Evolutionary conservation across 1,140 invertebrate genomes (phyloP), one percentile per base, ranked within the genome.

Genomic region (Ceratoteleas bidentatus): DNA sequence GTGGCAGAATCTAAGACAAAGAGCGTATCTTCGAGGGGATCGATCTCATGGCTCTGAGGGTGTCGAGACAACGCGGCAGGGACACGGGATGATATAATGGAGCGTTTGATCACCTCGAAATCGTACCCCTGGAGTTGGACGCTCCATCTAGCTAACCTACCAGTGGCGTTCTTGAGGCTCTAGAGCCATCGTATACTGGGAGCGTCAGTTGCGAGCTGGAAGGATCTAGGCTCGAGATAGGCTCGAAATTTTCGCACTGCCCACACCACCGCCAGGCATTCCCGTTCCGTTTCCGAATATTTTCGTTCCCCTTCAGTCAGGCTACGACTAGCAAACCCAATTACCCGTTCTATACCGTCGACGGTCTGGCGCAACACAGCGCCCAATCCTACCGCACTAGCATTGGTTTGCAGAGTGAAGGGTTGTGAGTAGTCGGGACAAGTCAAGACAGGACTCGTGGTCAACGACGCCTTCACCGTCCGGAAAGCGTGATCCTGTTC

Each of bases 121-220:
- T 90, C 78, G 75, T 88, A 92, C 7, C 81, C 81, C 78, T 91
- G 89, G 3, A 93, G 60, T 36, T 76, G 38, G 8, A 92, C 11
- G 38, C 70, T 53, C 92, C 92, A 93, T 40, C 92, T 60, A 0
- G 89, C 88, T 14, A 93, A 66, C 43, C 92, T 50, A 57, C 87
- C 89, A 3, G 56, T 15, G 2, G 36, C 56, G 6, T 15, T 36
- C 16, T 58, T 58, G 9, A 58, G 14, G 4, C 38, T 7, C 14
- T 40, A 14, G 9, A 58, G 13, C 56, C 56, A 58, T n/a, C 56
- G 56, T 8, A 58, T 9, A 32, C 56, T 58, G 10, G 56, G 38
- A 13, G 13, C 49, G 32, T 56, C 53, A 4, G 60, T 64, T 8
- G 24, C 10, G 1, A 64, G 6, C n/a, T 16, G 10, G 14, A 64